Base-by-base conservation (phyloP, 2,888 invertebrate species). In the Amphipyra tragopoginis region DNA sequence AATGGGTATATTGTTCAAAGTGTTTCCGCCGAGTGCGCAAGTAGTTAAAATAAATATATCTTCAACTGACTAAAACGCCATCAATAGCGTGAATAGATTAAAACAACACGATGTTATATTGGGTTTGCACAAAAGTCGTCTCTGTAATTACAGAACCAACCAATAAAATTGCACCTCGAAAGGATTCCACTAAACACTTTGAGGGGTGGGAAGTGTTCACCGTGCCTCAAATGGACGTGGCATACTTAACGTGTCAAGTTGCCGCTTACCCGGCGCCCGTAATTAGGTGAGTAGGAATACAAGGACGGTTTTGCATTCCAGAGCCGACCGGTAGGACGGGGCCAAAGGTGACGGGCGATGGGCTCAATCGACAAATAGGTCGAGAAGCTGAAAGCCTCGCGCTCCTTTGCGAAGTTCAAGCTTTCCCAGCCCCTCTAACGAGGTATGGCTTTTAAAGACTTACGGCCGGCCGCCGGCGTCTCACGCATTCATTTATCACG, bases 321-420 rank as follows among this genome's bases (percentile, higher is more conserved):
- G 97, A 97, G 86, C 97, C 97, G 13, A 96, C 96, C 76, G 97
- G 96, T 90, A 96, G 96, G 85, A 96, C 96, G 77, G 95, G 96
- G 55, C 97, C 97, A 54, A 96, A 96, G 86, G 93, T 97, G 82
- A 95, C 96, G 75, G 96, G 96, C 72, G 95, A 95, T 87, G 96
- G 96, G 62, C 93, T 96, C 77, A 96, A 96, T 87, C 95, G 96
- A 75, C 92, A 95, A 77, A 91, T 95, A 83, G 93, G 95, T 80
- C 86, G 85, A 71, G 81, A 81, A 63, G 83, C 79, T 59, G 89
- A 92, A 77, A 95, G 93, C 77, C 96, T 97, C 77, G 96, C 96
- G 70, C 96, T 97, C 79, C 95, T 97, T 81, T 97, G 97, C 89
- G 97, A 97, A 81, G 97, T 97, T 72, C 97, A 98, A 95, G 97